Percentiles rank a stretch among this genome's conserved stretches.
Evolutionary conservation across 2,113 vertebrate genomes (phyloP).

Genomic region (Dasyprocta punctata): DNA sequence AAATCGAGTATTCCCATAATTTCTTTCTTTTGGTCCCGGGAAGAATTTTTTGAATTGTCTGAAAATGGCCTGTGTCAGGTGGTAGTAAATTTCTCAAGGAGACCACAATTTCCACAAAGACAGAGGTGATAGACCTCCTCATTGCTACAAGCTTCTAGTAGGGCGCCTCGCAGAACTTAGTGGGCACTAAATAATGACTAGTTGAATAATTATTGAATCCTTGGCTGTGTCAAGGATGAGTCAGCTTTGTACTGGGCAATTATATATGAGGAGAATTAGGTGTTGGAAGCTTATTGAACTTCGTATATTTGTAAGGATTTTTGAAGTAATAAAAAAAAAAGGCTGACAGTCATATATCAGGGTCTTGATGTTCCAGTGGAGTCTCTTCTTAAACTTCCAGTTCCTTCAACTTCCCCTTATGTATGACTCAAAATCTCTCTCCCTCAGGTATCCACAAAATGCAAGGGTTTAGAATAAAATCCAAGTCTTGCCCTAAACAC

Average conservation of each 20-base stretch:
- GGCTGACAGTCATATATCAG: background rate
- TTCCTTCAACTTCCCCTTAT: background rate
- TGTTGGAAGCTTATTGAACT: background rate
- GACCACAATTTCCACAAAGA: background rate
- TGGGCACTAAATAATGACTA: background rate
- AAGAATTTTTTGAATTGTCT: conserved; percentile 24
- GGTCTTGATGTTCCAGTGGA: background rate
- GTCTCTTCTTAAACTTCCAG: background rate
- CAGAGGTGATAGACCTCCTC: background rate
- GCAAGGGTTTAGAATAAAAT: conserved; percentile 45
- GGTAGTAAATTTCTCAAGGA: background rate
- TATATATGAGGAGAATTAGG: background rate
- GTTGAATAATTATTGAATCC: background rate
- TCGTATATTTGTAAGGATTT: background rate
- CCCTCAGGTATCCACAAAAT: background rate
- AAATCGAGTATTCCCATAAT: background rate
- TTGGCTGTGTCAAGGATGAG: background rate
- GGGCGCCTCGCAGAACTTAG: background rate
- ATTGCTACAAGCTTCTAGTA: background rate
- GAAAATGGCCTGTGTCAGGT: background rate
- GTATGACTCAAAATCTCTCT: conserved; percentile 5
- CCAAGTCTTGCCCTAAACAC: background rate
- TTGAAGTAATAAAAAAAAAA: background rate
- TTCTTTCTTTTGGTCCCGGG: background rate
- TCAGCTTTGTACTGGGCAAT: background rate